Evolutionary conservation across 1,140 invertebrate species (phyloP).

Genomic region (Nixonia krombeini): DNA sequence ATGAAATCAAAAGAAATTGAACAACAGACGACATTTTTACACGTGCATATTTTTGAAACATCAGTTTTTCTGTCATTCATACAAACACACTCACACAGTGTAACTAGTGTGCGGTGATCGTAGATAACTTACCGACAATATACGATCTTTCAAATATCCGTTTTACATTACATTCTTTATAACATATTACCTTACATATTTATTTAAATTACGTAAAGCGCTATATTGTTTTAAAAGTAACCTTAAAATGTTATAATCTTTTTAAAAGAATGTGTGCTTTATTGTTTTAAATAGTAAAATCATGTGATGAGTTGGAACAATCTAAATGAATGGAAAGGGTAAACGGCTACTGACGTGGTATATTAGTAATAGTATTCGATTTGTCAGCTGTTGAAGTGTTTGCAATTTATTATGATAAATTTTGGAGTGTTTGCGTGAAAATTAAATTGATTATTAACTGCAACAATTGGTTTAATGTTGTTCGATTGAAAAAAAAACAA

Average conservation of each 20-base stretch:
- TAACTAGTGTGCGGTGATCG: no score
- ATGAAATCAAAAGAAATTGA: background rate
- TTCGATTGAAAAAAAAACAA: conserved; percentile 56
- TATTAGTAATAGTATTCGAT: conserved; percentile 47
- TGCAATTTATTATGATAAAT: background rate
- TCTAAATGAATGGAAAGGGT: conserved; percentile 25
- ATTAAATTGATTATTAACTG: conserved; percentile 1
- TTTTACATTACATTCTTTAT: no score
- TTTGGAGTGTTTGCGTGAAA: background rate
- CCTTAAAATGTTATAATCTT: background rate
- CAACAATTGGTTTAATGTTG: background rate
- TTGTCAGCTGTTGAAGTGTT: conserved; percentile 15
- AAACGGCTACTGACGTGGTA: conserved; percentile 58
- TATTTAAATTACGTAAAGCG: no score
- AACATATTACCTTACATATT: no score
- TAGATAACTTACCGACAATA: no score
- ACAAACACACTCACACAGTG: no score
- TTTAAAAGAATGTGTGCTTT: background rate
- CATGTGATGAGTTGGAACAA: conserved; percentile 53
- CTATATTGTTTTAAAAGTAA: no score
- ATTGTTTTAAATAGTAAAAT: background rate
- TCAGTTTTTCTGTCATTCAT: no score
- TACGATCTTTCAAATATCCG: no score
- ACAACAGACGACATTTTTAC: conserved; percentile 26
- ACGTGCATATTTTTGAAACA: conserved; percentile 16